Evolutionary conservation across 2,797 vertebrate genomes (phyloP).

Genomic region (Pempheris klunzingeri): DNA sequence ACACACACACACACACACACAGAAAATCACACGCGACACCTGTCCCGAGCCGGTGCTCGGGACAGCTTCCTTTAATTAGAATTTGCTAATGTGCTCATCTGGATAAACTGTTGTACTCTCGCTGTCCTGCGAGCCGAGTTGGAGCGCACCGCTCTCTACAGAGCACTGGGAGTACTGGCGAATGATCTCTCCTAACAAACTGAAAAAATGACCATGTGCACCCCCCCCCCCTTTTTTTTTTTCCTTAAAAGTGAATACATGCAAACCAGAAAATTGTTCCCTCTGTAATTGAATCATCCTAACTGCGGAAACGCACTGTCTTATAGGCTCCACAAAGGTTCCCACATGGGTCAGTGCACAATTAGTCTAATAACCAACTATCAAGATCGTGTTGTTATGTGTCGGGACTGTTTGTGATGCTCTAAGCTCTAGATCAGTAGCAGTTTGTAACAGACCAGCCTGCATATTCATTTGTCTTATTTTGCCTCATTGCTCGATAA

Average conservation of each 20-base stretch:
- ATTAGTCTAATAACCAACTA: slow-evolving; percentile 45
- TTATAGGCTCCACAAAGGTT: slow-evolving; percentile 40
- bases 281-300: not conserved
- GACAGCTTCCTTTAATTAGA: slow-evolving; percentile 12
- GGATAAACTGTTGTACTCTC: slow-evolving; percentile 10
- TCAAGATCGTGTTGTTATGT: slow-evolving; percentile 21
- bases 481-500: not conserved
- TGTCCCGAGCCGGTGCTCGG: slow-evolving; percentile 32
- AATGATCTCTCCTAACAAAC: slow-evolving; percentile 7
- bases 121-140: slow-evolving; percentile 48
- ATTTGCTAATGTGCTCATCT: not conserved
- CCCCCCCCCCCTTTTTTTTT: not conserved
- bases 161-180: slow-evolving; percentile 14
- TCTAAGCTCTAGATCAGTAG: not conserved
- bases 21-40: slow-evolving; percentile 20
- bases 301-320: slow-evolving; percentile 23
- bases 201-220: slow-evolving; percentile 1
- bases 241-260: not conserved
- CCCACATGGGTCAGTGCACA: slow-evolving; percentile 49
- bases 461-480: not conserved
- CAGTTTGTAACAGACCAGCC: not conserved
- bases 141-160: slow-evolving; percentile 47
- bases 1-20: no score
- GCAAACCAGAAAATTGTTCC: not conserved
- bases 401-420: slow-evolving; percentile 1